A percentile compares a stretch with the other conserved stretches of the same genome.
Conservation (phyloP, 2,888 invertebrate species). For the Seira ritae region DNA sequence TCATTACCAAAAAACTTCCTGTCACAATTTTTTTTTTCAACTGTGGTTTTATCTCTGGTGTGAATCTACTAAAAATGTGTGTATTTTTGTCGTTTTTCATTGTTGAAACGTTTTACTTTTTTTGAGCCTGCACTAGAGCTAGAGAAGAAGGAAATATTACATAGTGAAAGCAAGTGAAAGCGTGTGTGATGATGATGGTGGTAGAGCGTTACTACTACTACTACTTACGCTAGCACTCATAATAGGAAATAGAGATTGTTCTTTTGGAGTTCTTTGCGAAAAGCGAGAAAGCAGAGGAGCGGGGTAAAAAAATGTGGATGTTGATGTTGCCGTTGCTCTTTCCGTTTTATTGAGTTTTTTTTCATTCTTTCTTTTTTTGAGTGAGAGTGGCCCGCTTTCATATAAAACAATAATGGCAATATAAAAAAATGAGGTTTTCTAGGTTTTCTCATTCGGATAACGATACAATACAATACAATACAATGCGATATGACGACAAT, state of each 20-base stretch:
- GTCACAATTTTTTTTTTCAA: slow-evolving; percentile 59
- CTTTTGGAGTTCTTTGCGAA: not conserved
- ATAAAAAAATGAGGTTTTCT: slow-evolving; percentile 13
- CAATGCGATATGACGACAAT: slow-evolving; percentile 4
- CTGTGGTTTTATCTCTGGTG: slow-evolving; percentile 47
- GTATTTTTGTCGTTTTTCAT: slow-evolving; percentile 21
- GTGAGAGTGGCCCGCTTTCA: slow-evolving; percentile 21
- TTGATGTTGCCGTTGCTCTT: slow-evolving; percentile 2
- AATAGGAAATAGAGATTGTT: not conserved
- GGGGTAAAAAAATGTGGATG: slow-evolving; percentile 6
- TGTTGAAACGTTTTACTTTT: not conserved
- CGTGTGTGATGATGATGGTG: not conserved
- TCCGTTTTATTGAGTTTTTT: slow-evolving; percentile 15
- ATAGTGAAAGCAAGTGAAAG: too few relatives aligned
- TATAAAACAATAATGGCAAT: slow-evolving; percentile 17
- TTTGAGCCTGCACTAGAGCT: not conserved
- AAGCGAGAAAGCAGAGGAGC: not conserved
- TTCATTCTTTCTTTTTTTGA: not conserved
- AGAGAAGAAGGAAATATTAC: too few relatives aligned
- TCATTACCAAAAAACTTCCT: slow-evolving; percentile 60
- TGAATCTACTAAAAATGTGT: slow-evolving; percentile 16
- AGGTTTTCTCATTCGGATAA: slow-evolving; percentile 12
- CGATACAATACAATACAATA: not conserved
- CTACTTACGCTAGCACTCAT: not conserved
- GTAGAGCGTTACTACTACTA: too few relatives aligned